A percentile compares a stretch with the other conserved stretches of the same genome.
Evolutionary conservation across 2,113 vertebrate species (phyloP).

Genomic region (Indicator maculatus): DNA sequence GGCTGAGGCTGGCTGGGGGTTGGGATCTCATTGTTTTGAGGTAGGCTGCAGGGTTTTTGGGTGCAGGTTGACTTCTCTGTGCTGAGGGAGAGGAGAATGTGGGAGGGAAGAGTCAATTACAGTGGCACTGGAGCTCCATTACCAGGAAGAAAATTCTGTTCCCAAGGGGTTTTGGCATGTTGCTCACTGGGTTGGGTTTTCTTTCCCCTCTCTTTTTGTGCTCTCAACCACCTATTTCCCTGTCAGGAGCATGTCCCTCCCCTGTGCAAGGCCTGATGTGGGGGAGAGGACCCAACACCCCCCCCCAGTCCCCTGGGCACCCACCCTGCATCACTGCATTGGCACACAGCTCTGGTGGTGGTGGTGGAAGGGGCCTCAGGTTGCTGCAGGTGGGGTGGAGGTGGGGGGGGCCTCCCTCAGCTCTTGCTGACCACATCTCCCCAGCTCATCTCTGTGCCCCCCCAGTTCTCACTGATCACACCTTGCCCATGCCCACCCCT

Average conservation of each 20-base stretch:
- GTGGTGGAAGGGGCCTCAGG: background rate
- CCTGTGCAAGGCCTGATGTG: background rate
- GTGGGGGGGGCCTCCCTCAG: too few relatives aligned
- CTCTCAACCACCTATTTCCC: background rate
- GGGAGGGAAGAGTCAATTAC: background rate
- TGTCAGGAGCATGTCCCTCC: background rate
- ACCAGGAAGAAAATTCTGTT: background rate
- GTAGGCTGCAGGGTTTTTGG: background rate
- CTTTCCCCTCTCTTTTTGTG: background rate
- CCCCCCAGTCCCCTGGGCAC: background rate
- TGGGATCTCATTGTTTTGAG: fast-evolving
- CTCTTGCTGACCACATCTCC: too few relatives aligned
- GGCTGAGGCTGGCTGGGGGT: too few relatives aligned
- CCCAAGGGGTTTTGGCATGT: background rate
- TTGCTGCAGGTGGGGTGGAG: too few relatives aligned
- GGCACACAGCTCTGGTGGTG: too few relatives aligned
- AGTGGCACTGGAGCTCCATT: background rate
- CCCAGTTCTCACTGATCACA: too few relatives aligned
- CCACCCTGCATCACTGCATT: fast-evolving
- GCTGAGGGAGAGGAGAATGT: background rate
- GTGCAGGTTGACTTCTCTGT: background rate
- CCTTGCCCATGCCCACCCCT: too few relatives aligned
- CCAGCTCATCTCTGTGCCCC: too few relatives aligned
- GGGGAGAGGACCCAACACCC: background rate
- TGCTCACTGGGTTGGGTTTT: background rate